Percentiles rank a stretch among this genome's conserved stretches.
These are phyloP conservation scores for Napeogenes inachia DNA, from an alignment of 2,888 invertebrate genomes.

Conservation along the genomic window DNA sequence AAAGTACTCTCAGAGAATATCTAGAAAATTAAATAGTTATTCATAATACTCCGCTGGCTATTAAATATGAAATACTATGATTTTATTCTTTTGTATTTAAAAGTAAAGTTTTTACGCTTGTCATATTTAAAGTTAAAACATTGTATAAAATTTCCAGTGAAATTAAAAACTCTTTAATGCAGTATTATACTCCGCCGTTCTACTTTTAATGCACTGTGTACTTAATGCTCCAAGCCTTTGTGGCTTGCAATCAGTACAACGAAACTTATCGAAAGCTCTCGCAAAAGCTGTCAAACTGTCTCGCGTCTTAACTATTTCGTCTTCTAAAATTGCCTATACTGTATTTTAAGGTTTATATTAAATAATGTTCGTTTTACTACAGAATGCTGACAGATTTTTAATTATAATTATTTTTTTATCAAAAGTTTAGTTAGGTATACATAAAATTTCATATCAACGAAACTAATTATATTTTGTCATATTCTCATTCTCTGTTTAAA, in stretches of 20 bases:
- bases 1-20: too few relatives aligned
- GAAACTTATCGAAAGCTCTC: constrained; percentile 29
- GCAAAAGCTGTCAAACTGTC: constrained; percentile 20
- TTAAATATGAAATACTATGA: too few relatives aligned
- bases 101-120: too few relatives aligned
- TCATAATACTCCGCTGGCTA: too few relatives aligned
- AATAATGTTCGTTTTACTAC: background rate
- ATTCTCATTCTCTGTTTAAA: too few relatives aligned
- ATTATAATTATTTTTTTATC: too few relatives aligned
- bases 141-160: background rate
- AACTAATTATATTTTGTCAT: too few relatives aligned
- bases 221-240: constrained; percentile 27
- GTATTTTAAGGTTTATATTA: background rate
- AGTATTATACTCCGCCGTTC: constrained; percentile 4
- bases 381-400: background rate
- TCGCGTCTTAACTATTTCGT: constrained; percentile 19
- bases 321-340: constrained; percentile 22
- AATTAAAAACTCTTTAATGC: constrained; percentile 1
- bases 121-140: too few relatives aligned
- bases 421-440: too few relatives aligned
- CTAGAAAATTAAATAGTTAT: too few relatives aligned
- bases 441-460: too few relatives aligned
- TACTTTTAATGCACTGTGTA: constrained; percentile 27
- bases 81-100: too few relatives aligned
- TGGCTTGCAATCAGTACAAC: constrained; percentile 21